A percentile compares a stretch with the other conserved stretches of the same genome.
Conservation (phyloP, 92 coral and sea anemone species). For the Bergia sp. region DNA sequence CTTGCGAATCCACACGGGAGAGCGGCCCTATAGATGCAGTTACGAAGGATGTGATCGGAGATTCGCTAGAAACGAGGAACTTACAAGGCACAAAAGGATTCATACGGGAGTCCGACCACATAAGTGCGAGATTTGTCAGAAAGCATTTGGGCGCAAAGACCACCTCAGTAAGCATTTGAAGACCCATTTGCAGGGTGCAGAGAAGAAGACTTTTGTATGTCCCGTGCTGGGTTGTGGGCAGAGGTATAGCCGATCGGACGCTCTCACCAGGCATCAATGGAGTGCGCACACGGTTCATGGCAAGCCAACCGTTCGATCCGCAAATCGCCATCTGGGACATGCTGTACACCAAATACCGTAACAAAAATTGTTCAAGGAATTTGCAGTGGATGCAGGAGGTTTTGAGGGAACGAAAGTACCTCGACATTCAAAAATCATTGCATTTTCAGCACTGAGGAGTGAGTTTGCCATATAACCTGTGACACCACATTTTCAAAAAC, state of each 20-base stretch:
- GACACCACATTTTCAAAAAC: background rate
- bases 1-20: constrained; percentile 90
- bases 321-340: constrained; percentile 23
- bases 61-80: constrained; percentile 93
- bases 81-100: constrained; percentile 89
- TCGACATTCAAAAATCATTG: background rate
- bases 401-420: background rate
- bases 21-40: constrained; percentile 78
- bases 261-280: constrained; percentile 84
- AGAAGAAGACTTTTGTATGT: constrained; percentile 78
- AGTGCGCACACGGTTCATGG: constrained; percentile 70
- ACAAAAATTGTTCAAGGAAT: background rate
- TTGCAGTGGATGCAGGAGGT: background rate
- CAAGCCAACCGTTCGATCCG: constrained; percentile 49
- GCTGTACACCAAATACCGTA: constrained; percentile 14
- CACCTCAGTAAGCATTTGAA: constrained; percentile 89
- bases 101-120: constrained; percentile 95
- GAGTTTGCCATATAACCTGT: background rate
- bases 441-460: background rate
- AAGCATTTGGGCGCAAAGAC: constrained; percentile 94
- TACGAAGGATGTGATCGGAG: constrained; percentile 86
- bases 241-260: constrained; percentile 93
- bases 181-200: constrained; percentile 85
- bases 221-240: constrained; percentile 82
- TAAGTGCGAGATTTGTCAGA: constrained; percentile 83